Base-by-base conservation (phyloP, 2,797 vertebrate species). In the Crossoptilon crossoptilon region DNA sequence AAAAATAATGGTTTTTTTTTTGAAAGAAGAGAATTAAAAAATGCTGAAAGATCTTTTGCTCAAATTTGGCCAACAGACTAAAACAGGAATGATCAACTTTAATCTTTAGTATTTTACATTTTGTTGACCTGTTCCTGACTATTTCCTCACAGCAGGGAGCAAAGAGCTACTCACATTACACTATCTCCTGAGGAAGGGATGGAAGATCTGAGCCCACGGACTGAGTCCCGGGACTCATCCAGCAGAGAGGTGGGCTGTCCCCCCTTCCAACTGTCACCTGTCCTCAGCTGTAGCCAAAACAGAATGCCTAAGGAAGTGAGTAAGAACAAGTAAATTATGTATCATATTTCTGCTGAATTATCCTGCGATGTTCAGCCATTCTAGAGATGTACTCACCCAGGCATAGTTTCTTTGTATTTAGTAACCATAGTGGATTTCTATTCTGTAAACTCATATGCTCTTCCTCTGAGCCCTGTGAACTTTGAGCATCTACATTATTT, bases 321-420 rank as follows among this genome's bases (percentile, higher is more conserved):
- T 64, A 82, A 94, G 91, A 74, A 63, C 41, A 59, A 90, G 93
- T 91, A 96, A 93, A 67, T 84, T 19, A 59, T 33, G 1, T 70
- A 78, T 95, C 88, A 1, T 49, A 12, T 92, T 92, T 87, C 81
- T 0, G 11, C 59, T 48, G 14, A 87, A 71, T 63, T 66, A 81
- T 75, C 75, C 86, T 72, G 53, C 24, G 27, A 23, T 80, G 82
- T 90, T 67, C 79, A 27, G 75, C 74, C 72, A 63, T 70, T 64
- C 75, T 81, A 58, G 70, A 63, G 75, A n/a, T 60, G 44, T 35
- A 63, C 1, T 1, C 68, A 91, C 48, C n/a, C 78, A 56, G 69
- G 62, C 92, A 41, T 37, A 22, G 53, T 74, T 86, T 67, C 64
- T 68, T 71, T 53, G 63, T 62, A 1, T 74, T 91, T 74, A 74